These are phyloP conservation scores for Himantopus leucocephalus DNA, from an alignment of 2,113 vertebrate species.

Conservation along the genomic window DNA sequence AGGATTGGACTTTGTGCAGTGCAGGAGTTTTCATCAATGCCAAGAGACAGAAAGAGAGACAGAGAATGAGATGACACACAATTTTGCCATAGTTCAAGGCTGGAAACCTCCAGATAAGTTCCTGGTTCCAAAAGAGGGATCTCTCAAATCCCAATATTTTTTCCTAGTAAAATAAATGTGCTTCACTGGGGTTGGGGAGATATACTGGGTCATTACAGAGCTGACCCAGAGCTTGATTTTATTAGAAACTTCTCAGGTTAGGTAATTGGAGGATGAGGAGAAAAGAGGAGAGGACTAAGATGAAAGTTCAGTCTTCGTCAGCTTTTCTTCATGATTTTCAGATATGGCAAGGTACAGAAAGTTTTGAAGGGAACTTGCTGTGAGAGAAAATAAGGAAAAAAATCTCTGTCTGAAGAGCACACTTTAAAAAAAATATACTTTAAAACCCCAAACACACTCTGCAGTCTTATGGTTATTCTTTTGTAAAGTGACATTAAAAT, in stretches of 20 bases:
- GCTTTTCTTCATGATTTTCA: background rate
- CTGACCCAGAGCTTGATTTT: background rate
- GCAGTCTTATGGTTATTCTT: background rate
- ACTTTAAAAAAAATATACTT: background rate
- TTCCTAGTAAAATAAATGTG: fast-evolving
- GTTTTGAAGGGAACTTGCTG: background rate
- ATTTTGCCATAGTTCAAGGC: background rate
- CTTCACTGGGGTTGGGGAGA: background rate
- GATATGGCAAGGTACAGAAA: background rate
- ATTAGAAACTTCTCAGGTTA: background rate
- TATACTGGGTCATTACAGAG: background rate
- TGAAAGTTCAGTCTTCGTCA: background rate
- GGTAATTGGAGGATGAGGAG: background rate
- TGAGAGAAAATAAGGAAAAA: background rate
- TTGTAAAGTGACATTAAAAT: background rate
- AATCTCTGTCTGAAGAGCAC: background rate
- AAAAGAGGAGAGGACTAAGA: background rate
- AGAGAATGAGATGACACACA: background rate
- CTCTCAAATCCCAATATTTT: background rate
- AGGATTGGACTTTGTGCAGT: background rate
- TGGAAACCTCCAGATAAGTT: background rate
- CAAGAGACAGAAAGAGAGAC: background rate
- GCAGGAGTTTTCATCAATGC: background rate
- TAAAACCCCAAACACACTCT: background rate
- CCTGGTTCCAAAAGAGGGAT: background rate